Evolutionary conservation across 2,113 vertebrate species (phyloP), one percentile per base, ranked within the genome.

Genomic region (Nibea coibor): DNA sequence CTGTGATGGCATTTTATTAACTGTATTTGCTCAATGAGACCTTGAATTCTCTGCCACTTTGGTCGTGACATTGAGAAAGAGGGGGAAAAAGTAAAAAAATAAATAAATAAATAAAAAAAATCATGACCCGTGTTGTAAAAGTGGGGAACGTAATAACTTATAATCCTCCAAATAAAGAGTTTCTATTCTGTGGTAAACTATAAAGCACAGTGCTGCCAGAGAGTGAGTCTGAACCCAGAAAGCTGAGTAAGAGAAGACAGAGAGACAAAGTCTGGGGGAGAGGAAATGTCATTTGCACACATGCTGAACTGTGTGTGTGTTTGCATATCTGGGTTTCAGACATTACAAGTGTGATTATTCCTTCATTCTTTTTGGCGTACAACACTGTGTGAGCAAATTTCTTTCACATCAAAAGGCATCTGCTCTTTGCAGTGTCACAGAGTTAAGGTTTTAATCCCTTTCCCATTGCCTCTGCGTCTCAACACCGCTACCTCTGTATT

Each of bases 1-100:
- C 77, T 67, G 69, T 2, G 3, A 19, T 73, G 45, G 43, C 24
- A 58, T 88, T 89, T 93, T 79, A 87, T 93, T 83, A 81, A 91
- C 80, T 71, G 76, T 59, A 80, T 87, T 91, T 73, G 73, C 59
- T 80, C 75, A 58, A 42, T 64, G 62, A 77, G 59, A 88, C 85
- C 69, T 87, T 84, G 75, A 72, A 83, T 84, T 63, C 24, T 70
- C 62, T 67, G 12, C 72, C 22, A 76, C 72, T 66, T 80, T 73
- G 50, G 39, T 59, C 20, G 10, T 84, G 68, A 85, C 85, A 86
- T 64, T 85, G 74, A 7, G 5, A 59, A 43, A 76, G 66, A 53
- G 62, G 20, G 19, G 17, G 10, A 22, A 35, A 20, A 64, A 56
- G 28, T 28, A 39, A 24, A 28, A 63, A 31, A 70, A 68, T 2